Base-by-base conservation (phyloP, 2,888 invertebrate genomes). In the Eledona agricola region DNA sequence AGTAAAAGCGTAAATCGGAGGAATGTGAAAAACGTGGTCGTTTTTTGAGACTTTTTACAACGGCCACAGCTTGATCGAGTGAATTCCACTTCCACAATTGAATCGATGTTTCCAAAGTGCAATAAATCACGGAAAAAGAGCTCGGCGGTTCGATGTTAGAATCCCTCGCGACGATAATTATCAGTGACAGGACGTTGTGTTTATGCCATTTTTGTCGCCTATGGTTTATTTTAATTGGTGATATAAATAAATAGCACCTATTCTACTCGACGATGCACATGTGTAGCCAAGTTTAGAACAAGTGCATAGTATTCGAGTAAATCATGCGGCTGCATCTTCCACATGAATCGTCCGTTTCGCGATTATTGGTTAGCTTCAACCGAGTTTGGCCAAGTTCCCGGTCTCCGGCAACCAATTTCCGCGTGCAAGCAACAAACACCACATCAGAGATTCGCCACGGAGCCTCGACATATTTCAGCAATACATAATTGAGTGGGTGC, bases 401-500 rank as follows among this genome's bases (percentile, higher is more conserved):
- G 17, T 17, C n/a, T n/a, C 31, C 17, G 31, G 31, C 31, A 10
- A 32, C 15, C 16, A 32, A 32, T 32, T 32, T 32, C 31, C 31
- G 6, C 9, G 28, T 11, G 17, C 32, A 19, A 32, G 9, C 9
- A 15, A 19, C 13, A 9, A 35, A 20, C 34, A 20, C 13, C 12
- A 35, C 19, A 20, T 35, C 34, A 10, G 12, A 16, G 20, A 35
- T 12, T 4, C 3, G 28, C 12, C 13, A 7, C 11, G 11, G 4
- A 4, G 7, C 3, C 23, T n/a, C 7, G 15, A 9, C 5, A 13
- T 35, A 46, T 46, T 46, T 46, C 26, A 34, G 19, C 46, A 46
- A 46, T 46, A 46, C 26, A 20, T 32, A 46, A 46, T 46, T 12
- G 22, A 35, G 46, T 46, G 46, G 23, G 3, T 32, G 46, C 12